Evolutionary conservation across 2,113 vertebrate species (phyloP), one percentile per base, ranked within the genome.

Genomic region (Malurus elegans): DNA sequence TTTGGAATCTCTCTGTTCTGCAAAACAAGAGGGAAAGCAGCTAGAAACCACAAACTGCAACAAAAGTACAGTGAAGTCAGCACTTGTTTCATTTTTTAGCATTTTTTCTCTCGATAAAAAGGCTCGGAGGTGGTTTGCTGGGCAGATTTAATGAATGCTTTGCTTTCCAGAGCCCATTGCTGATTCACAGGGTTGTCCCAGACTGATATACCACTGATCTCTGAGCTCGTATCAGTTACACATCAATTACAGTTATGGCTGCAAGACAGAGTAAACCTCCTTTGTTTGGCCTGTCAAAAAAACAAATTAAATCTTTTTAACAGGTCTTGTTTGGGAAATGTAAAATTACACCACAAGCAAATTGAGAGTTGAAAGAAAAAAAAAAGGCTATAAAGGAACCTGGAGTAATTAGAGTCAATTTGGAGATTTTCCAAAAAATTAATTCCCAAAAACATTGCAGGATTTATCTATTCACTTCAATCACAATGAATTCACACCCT

Each of bases 391-490:
- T 6, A 51, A 54, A 88, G 36, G 40, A 93, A 70, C 14, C 2
- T 48, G 36, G 25, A 88, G 44, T 54, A 92, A 92, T 89, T 50
- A n/a, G 5, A 67, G 19, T 5, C 29, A 70, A 47, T 58, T 48
- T 90, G 72, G 54, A 93, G n/a, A 25, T 67, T 81, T 86, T 78
- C 36, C 38, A 90, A 73, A 70, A 54, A 36, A 62, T 34, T 47
- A 69, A 94, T 82, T 91, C 78, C 82, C 73, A 73, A n/a, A 96
- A 85, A 79, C 85, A 93, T 66, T 76, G 40, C 57, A 61, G 76
- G 57, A 60, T 36, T 85, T 84, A 90, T 75, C 74, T 90, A 53
- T 56, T 88, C 44, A 18, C 69, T 85, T 73, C 57, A 32, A 64
- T 36, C 82, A 25, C 44, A 51, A 56, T 2, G 69, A 96, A 75